Base-by-base conservation (phyloP, 2,113 vertebrate genomes). In the Lontra canadensis region DNA sequence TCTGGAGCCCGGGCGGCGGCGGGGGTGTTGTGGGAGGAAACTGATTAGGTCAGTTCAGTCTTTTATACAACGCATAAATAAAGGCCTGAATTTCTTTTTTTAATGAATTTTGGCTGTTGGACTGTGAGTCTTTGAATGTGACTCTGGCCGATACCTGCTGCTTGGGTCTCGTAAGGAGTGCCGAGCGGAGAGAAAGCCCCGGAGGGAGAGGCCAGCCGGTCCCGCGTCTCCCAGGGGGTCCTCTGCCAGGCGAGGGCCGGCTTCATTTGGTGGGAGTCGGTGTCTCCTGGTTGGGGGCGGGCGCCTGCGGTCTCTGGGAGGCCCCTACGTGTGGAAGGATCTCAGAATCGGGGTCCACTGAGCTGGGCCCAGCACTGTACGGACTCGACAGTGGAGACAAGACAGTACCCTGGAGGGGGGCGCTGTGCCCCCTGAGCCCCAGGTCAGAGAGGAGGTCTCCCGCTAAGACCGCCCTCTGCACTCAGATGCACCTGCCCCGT, bases 111-210 rank as follows among this genome's bases (percentile, higher is more conserved):
- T 26, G n/a, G 39, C 49, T 0, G 21, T 15, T 3, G 49, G 61
- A 11, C 69, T 39, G 4, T 25, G 61, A 4, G 2, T 21, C 4
- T 21, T 55, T 15, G 34, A 26, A 15, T 0, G 6, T 47, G 20
- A 26, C 4, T 8, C 21, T 0, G 14, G 59, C 67, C 0, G 2
- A 25, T 39, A 8, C 34, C 4, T 1, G 61, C 21, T 11, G 0
- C 4, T 31, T 1, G 31, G 47, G 52, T 29, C n/a, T 39, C 13
- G 0, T 36, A 52, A 52, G 49, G 44, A 26, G 21, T 0, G 4
- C 23, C 0, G 1, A 1, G 89, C 1, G 0, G 7, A 11, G 31
- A 9, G 52, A 21, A 55, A 20, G 11, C n/a, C 6, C 6, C 0
- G 17, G 39, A 42, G 13, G 34, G 3, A 67, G 13, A 49, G 17